phyloP scores from a whole-genome alignment of 2,113 vertebrate genomes.

The Ceratotherium simum region DNA sequence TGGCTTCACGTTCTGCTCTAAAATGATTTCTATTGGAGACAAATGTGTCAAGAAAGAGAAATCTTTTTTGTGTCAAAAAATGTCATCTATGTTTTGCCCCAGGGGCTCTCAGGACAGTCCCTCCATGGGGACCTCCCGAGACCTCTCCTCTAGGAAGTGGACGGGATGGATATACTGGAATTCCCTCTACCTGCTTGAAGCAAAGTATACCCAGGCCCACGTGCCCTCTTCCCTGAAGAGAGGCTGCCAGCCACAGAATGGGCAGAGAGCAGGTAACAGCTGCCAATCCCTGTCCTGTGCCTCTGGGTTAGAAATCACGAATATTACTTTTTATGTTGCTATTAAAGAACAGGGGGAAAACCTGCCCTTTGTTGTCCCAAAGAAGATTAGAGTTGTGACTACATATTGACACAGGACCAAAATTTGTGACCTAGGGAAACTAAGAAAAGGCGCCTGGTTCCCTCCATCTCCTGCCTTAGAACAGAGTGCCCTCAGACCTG shows the following conservation, averaged over 20 bases:
- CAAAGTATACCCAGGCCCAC: neutral
- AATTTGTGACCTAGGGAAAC: neutral
- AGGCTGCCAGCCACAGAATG: neutral
- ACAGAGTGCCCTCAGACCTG: neutral
- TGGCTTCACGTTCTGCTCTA: neutral
- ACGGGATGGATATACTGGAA: too few species aligned
- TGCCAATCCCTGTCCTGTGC: neutral
- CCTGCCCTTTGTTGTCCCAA: neutral
- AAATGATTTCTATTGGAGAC: neutral
- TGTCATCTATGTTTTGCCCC: neutral
- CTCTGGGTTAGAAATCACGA: neutral
- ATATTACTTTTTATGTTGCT: neutral
- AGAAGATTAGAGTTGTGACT: neutral
- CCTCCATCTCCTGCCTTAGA: accelerated
- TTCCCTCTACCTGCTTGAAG: neutral
- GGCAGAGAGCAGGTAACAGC: neutral
- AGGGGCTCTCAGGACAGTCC: neutral
- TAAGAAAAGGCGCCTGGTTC: too few species aligned
- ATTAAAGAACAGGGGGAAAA: neutral
- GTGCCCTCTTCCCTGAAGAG: neutral
- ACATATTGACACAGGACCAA: accelerated
- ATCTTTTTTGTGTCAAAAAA: neutral
- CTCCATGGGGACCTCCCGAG: accelerated
- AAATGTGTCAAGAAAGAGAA: neutral
- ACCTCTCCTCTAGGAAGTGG: neutral